These are phyloP conservation scores for Aurelia aurita DNA, from an alignment of 30 jellyfish, hydroid and myxozoan genomes.

Conservation along the genomic window DNA sequence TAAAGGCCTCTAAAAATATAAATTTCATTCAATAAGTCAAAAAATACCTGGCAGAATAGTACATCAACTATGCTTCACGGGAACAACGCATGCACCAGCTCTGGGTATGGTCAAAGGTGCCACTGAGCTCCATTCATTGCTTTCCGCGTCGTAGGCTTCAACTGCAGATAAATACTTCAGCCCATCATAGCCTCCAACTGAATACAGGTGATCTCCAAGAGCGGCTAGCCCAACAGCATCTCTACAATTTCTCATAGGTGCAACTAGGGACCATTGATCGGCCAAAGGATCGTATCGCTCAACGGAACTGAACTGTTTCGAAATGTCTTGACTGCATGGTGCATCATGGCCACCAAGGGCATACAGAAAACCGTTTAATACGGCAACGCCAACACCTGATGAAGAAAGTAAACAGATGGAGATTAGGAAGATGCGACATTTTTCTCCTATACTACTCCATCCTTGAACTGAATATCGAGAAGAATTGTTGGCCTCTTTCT, in stretches of 20 bases:
- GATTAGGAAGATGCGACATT: too few species aligned
- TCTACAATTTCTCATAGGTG: constrained; percentile 90
- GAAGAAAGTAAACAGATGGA: not conserved
- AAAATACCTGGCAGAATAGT: too few species aligned
- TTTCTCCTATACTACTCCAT: too few species aligned
- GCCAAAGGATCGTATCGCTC: constrained; percentile 93
- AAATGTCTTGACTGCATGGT: constrained; percentile 81
- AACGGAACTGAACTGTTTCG: constrained; percentile 91
- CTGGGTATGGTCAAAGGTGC: constrained; percentile 86
- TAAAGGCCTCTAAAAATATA: too few species aligned
- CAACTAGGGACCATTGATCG: constrained; percentile 94
- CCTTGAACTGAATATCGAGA: too few species aligned
- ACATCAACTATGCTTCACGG: constrained; percentile 61
- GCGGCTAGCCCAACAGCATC: constrained; percentile 99
- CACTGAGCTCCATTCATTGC: constrained; percentile 88
- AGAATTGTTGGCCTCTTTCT: too few species aligned
- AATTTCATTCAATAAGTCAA: too few species aligned
- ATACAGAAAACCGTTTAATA: constrained; percentile 83
- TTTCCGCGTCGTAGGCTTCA: constrained; percentile 94
- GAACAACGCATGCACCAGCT: constrained; percentile 98
- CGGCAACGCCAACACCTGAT: constrained; percentile 98
- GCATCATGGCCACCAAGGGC: constrained; percentile 99
- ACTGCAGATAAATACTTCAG: constrained; percentile 89
- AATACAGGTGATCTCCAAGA: constrained; percentile 89
- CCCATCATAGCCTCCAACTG: constrained; percentile 99